These are phyloP conservation scores for Melolontha melolontha DNA, from an alignment of 2,888 invertebrate species.

Conservation along the genomic window DNA sequence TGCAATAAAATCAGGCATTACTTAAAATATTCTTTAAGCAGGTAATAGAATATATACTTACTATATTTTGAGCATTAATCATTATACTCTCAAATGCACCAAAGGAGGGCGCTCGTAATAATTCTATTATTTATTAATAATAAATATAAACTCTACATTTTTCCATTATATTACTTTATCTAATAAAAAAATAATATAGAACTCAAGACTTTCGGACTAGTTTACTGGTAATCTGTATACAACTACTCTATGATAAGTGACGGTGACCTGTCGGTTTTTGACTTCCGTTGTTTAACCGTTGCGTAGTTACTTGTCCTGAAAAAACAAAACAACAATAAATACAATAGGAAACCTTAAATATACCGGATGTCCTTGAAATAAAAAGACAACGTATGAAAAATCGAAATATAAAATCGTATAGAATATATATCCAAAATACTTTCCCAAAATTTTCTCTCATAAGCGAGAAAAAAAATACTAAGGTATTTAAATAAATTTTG, in stretches of 20 bases:
- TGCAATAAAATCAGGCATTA: no score
- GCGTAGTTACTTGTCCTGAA: conserved; percentile 88
- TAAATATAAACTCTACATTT: no score
- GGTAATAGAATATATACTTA: background rate
- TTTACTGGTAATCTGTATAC: conserved; percentile 46
- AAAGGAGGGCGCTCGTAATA: no score
- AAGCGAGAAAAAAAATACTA: no score
- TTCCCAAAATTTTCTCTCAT: no score
- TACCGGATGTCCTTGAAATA: no score
- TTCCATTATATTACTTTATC: background rate
- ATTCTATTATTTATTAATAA: no score
- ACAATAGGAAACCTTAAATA: no score
- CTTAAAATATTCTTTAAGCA: conserved; percentile 1
- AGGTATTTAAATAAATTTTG: no score
- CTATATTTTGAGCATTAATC: conserved; percentile 26
- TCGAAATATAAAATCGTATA: no score
- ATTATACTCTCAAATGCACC: conserved; percentile 16
- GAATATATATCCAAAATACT: no score
- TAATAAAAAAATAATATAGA: conserved; percentile 26
- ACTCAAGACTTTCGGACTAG: conserved; percentile 44
- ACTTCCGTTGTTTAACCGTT: conserved; percentile 88
- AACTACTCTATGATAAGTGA: conserved; percentile 70
- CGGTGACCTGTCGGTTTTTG: conserved; percentile 87
- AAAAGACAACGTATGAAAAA: no score
- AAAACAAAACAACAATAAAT: conserved; percentile 51